Conservation (phyloP, 1,140 invertebrate species). For the Drosophila littoralis region DNA sequence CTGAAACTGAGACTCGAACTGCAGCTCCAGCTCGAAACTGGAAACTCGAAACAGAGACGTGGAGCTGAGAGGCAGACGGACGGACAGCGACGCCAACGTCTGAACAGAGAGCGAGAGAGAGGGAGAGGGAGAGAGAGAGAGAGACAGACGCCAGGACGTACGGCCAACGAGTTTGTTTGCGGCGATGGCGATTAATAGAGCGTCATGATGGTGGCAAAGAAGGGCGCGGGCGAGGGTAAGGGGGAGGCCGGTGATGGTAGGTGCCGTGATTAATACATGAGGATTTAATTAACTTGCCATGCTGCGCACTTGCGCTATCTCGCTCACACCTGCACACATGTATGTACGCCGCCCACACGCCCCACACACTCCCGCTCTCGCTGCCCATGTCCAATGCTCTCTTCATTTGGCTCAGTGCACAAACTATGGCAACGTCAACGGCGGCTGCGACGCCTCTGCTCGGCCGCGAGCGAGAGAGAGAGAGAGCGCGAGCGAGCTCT, state of each 20-base stretch:
- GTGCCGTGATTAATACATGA: constrained; percentile 83
- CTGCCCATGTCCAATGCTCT: constrained; percentile 15
- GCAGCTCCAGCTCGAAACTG: constrained; percentile 1
- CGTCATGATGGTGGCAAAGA: constrained; percentile 29
- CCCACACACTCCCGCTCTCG: constrained; percentile 13
- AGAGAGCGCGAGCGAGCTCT: constrained; percentile 14
- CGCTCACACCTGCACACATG: constrained; percentile 41
- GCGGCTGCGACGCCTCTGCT: constrained; percentile 36
- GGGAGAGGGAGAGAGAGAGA: constrained; percentile 1
- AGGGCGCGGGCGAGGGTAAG: not conserved
- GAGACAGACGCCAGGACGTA: constrained; percentile 27
- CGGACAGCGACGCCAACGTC: constrained; percentile 8
- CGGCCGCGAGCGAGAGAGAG: constrained; percentile 8
- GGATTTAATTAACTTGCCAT: constrained; percentile 82
- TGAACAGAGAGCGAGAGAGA: constrained; percentile 3
- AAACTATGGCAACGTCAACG: constrained; percentile 66
- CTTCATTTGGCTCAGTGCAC: constrained; percentile 46
- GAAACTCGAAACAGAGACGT: not conserved
- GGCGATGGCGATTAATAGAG: constrained; percentile 74
- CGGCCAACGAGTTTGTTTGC: constrained; percentile 43
- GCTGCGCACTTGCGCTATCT: constrained; percentile 57
- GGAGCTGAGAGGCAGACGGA: not conserved
- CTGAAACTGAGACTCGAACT: constrained; percentile 30
- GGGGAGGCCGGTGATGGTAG: constrained; percentile 31
- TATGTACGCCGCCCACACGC: constrained; percentile 2